Conservation (phyloP, 2,113 vertebrate genomes). For the Apeltes quadracus region DNA sequence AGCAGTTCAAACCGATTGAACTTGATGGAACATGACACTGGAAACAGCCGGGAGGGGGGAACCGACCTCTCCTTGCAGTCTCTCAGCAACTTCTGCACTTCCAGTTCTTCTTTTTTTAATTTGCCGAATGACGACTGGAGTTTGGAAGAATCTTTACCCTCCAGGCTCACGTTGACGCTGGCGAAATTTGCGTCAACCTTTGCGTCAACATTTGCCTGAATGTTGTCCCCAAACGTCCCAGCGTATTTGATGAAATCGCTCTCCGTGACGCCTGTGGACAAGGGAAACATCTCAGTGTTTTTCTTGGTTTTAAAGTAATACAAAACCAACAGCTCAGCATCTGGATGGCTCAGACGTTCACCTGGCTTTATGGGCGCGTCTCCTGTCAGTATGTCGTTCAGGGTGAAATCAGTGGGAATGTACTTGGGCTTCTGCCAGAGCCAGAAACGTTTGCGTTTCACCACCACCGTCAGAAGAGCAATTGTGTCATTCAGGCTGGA, state of each 20-base stretch:
- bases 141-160: slow-evolving; percentile 80
- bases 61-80: slow-evolving; percentile 82
- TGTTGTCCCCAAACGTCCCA: slow-evolving; percentile 81
- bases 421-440: slow-evolving; percentile 92
- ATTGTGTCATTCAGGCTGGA: slow-evolving; percentile 86
- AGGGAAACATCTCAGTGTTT: slow-evolving; percentile 6
- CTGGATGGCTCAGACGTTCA: slow-evolving; percentile 54
- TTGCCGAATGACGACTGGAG: slow-evolving; percentile 88
- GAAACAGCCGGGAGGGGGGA: not conserved
- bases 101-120: slow-evolving; percentile 90
- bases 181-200: slow-evolving; percentile 72
- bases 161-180: slow-evolving; percentile 71
- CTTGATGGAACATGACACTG: too few species aligned
- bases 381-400: slow-evolving; percentile 87
- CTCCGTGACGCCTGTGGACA: slow-evolving; percentile 83
- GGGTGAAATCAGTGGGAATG: slow-evolving; percentile 83
- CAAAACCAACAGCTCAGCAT: not conserved
- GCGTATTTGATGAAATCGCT: slow-evolving; percentile 88
- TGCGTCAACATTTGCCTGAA: slow-evolving; percentile 77
- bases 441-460: slow-evolving; percentile 87
- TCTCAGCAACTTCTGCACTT: slow-evolving; percentile 86
- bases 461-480: slow-evolving; percentile 84
- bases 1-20: not conserved
- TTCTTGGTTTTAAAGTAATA: not conserved
- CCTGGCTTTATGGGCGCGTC: slow-evolving; percentile 84